Evolutionary conservation across 2,797 vertebrate genomes (phyloP).

Genomic region (Petrocephalus sullivani): DNA sequence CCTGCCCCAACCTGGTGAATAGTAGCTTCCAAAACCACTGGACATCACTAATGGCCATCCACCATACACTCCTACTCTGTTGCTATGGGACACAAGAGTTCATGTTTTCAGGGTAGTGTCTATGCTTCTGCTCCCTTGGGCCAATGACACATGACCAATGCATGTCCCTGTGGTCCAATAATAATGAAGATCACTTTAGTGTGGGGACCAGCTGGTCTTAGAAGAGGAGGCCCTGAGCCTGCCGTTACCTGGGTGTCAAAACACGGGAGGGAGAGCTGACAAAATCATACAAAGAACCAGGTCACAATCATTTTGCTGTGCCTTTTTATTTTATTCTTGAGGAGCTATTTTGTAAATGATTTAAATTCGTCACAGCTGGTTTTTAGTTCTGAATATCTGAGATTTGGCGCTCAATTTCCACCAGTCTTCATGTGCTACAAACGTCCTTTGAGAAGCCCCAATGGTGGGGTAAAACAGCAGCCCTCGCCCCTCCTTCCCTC

Average conservation of each 20-base stretch:
- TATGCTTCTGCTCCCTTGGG: neutral
- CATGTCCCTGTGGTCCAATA: neutral
- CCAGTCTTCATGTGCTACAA: neutral
- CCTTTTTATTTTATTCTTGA: constrained; percentile 1
- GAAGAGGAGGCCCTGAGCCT: neutral
- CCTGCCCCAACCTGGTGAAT: neutral
- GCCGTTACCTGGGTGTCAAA: neutral
- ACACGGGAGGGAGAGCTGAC: neutral
- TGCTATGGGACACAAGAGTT: neutral
- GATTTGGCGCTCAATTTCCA: constrained; percentile 6
- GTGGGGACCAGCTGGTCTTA: neutral
- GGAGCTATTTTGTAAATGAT: neutral
- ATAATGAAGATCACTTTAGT: neutral
- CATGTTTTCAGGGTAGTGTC: neutral
- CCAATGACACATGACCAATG: neutral
- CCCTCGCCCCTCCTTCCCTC: neutral
- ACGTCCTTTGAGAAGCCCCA: neutral
- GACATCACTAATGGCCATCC: neutral
- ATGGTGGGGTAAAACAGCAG: neutral
- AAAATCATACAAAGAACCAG: constrained; percentile 1
- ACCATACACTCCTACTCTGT: neutral
- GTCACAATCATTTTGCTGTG: constrained; percentile 20
- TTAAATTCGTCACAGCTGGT: neutral
- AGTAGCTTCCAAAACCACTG: neutral
- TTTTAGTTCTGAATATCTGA: neutral